phyloP scores from a whole-genome alignment of 1,140 invertebrate genomes.

The Vanessa tameamea region DNA sequence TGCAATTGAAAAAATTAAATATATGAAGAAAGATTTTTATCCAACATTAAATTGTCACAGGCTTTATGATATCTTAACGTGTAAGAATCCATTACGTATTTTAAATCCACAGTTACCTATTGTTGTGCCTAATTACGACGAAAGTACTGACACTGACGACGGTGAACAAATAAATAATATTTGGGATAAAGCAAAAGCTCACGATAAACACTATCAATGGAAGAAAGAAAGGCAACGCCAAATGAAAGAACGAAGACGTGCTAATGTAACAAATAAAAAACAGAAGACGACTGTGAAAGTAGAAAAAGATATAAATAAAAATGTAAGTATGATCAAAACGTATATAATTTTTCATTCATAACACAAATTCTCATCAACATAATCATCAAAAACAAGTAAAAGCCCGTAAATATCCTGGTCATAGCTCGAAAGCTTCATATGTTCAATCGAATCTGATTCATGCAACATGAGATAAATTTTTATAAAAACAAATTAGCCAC shows the following conservation, averaged over 20 bases:
- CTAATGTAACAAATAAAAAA: constrained; percentile 60
- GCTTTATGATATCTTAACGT: constrained; percentile 83
- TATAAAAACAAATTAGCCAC: background rate
- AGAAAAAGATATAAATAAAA: constrained; percentile 61
- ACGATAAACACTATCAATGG: constrained; percentile 77
- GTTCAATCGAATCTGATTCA: too few relatives aligned
- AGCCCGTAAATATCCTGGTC: too few relatives aligned
- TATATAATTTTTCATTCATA: too few relatives aligned
- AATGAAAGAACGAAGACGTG: constrained; percentile 71
- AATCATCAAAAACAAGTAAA: too few relatives aligned
- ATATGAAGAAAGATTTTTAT: constrained; percentile 83
- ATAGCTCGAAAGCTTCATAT: too few relatives aligned
- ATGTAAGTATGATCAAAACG: constrained; percentile 49
- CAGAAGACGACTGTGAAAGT: constrained; percentile 47
- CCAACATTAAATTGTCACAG: constrained; percentile 83
- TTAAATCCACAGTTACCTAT: constrained; percentile 73
- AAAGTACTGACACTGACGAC: constrained; percentile 70
- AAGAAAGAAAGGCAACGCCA: constrained; percentile 69
- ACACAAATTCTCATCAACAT: too few relatives aligned
- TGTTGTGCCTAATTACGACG: constrained; percentile 43
- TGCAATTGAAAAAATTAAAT: constrained; percentile 84
- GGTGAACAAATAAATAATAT: constrained; percentile 66
- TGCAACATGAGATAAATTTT: too few relatives aligned
- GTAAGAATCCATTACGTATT: constrained; percentile 78
- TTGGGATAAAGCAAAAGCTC: constrained; percentile 73